Conservation (phyloP, 2,113 vertebrate species). For the Podilymbus podiceps region DNA sequence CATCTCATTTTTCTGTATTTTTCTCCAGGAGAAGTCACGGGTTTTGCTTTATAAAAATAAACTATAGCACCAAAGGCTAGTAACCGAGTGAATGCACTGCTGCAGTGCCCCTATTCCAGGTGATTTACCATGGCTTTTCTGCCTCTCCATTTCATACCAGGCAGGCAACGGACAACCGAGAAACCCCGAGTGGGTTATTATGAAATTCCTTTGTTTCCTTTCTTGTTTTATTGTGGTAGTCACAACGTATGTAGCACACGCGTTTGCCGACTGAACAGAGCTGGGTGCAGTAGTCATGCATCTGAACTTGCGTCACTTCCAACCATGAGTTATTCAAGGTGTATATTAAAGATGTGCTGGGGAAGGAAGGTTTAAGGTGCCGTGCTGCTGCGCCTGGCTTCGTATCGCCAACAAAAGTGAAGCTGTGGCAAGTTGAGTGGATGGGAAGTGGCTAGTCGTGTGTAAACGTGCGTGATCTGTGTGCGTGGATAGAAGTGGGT, state of each 20-base stretch:
- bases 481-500: neutral
- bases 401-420: neutral
- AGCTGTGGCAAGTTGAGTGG: neutral
- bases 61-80: neutral
- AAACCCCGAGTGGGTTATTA: neutral
- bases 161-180: neutral
- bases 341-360: neutral
- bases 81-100: neutral
- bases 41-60: neutral
- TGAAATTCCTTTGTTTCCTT: neutral
- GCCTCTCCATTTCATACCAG: neutral
- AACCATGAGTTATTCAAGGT: neutral
- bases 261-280: neutral
- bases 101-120: neutral
- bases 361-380: neutral
- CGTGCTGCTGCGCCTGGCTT: neutral
- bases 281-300: neutral
- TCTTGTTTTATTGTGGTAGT: neutral
- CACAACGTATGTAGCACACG: fast-evolving
- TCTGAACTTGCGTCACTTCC: neutral
- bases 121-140: neutral
- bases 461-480: fast-evolving
- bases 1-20: neutral
- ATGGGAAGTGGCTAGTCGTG: neutral
- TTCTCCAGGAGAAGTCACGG: neutral